phyloP scores from a whole-genome alignment of 2,797 vertebrate species.

The Myotis findleyi region DNA sequence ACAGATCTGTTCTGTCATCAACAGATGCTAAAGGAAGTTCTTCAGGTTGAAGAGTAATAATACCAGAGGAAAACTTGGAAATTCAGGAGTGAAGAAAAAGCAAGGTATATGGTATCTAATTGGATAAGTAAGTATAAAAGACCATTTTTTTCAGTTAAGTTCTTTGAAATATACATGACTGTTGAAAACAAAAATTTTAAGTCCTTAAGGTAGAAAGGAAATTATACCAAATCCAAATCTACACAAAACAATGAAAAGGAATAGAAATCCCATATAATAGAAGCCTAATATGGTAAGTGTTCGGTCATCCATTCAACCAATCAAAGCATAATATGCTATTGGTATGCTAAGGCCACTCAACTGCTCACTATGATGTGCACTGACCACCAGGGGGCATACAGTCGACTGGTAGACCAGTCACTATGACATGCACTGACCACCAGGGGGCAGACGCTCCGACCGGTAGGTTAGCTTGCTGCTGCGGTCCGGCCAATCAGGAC shows the following conservation, averaged over 20 bases:
- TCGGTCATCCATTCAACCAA: too few relatives aligned
- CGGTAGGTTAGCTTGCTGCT: too few relatives aligned
- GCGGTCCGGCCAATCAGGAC: too few relatives aligned
- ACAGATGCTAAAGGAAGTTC: background rate
- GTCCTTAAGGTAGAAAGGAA: slow-evolving; percentile 14
- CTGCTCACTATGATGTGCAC: too few relatives aligned
- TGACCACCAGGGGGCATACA: too few relatives aligned
- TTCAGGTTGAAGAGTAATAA: background rate
- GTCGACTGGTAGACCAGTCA: too few relatives aligned
- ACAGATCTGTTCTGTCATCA: background rate
- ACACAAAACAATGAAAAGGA: background rate
- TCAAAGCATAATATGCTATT: too few relatives aligned
- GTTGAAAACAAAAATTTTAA: background rate
- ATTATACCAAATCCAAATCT: background rate
- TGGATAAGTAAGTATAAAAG: background rate
- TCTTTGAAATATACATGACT: background rate
- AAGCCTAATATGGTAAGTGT: too few relatives aligned
- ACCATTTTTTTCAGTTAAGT: background rate
- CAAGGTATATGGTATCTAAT: background rate
- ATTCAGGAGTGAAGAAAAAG: background rate
- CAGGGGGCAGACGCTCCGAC: too few relatives aligned
- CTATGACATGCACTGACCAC: too few relatives aligned
- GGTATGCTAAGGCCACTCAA: too few relatives aligned
- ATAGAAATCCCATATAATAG: background rate
- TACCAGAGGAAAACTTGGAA: background rate